Conservation (phyloP, 2,888 invertebrate species). For the Ischnus inquisitorius region DNA sequence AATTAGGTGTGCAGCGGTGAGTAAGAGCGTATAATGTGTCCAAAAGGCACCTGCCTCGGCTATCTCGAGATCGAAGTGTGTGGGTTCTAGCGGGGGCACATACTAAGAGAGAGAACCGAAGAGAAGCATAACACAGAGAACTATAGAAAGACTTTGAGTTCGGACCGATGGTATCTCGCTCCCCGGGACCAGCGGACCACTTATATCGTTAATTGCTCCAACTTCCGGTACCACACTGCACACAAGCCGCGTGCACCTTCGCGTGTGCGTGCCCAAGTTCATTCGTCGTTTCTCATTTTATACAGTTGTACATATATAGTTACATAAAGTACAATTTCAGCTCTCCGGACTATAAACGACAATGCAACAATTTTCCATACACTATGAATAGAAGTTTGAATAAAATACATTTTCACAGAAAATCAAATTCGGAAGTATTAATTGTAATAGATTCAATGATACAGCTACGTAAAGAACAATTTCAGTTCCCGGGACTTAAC, state of each 20-base stretch:
- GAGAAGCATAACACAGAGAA: constrained; percentile 68
- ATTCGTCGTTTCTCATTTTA: constrained; percentile 55
- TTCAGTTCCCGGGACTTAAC: background rate
- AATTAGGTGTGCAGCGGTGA: constrained; percentile 73
- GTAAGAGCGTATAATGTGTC: constrained; percentile 83
- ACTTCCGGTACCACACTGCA: constrained; percentile 79
- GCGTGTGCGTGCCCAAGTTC: constrained; percentile 73
- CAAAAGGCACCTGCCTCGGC: constrained; percentile 83
- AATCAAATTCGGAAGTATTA: too few relatives aligned
- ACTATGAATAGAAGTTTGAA: too few relatives aligned
- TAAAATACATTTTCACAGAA: too few relatives aligned
- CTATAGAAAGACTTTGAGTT: constrained; percentile 77
- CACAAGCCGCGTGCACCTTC: constrained; percentile 74
- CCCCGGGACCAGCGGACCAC: constrained; percentile 84
- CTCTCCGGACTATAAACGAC: too few relatives aligned
- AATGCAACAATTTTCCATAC: too few relatives aligned
- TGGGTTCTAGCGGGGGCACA: constrained; percentile 49
- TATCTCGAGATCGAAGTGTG: constrained; percentile 80
- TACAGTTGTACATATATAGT: background rate
- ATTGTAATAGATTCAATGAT: too few relatives aligned
- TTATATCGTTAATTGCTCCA: constrained; percentile 85
- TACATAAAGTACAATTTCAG: background rate
- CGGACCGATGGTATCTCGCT: constrained; percentile 81
- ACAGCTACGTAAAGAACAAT: background rate
- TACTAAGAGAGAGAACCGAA: constrained; percentile 14